Conservation (phyloP, 2,797 vertebrate genomes). For the Coregonus ussuriensis region DNA sequence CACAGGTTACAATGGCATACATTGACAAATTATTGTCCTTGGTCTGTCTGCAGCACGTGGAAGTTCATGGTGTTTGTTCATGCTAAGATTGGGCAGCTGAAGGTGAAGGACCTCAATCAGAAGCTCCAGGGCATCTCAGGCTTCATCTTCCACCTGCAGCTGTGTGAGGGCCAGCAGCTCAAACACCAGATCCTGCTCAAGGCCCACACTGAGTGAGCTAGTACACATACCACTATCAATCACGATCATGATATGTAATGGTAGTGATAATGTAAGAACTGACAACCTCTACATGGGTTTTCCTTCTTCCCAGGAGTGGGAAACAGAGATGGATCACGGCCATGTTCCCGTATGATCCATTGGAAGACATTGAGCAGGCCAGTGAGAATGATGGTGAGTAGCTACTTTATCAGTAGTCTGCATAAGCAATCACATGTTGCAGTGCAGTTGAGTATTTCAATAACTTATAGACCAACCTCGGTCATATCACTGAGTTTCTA, state of each 20-base stretch:
- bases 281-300: not conserved
- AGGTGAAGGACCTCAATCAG: constrained; percentile 88
- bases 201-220: constrained; percentile 85
- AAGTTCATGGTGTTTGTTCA: constrained; percentile 90
- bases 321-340: constrained; percentile 93
- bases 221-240: not conserved
- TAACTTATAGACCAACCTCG: not conserved
- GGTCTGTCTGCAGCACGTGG: constrained; percentile 74
- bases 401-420: not conserved
- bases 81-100: constrained; percentile 84
- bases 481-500: not conserved
- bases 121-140: constrained; percentile 88
- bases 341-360: constrained; percentile 81
- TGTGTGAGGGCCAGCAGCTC: constrained; percentile 82
- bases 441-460: not conserved
- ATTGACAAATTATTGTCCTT: not conserved
- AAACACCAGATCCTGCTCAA: constrained; percentile 91
- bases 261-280: not conserved
- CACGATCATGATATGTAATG: not conserved
- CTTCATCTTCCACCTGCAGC: constrained; percentile 88
- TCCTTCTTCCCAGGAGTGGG: constrained; percentile 77
- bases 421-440: too few relatives aligned
- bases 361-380: constrained; percentile 77
- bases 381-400: constrained; percentile 82
- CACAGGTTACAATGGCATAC: not conserved